Percentiles rank a stretch among this genome's conserved stretches.
Evolutionary conservation across 2,888 invertebrate species (phyloP).

Genomic region (Ormyrus pomaceus): DNA sequence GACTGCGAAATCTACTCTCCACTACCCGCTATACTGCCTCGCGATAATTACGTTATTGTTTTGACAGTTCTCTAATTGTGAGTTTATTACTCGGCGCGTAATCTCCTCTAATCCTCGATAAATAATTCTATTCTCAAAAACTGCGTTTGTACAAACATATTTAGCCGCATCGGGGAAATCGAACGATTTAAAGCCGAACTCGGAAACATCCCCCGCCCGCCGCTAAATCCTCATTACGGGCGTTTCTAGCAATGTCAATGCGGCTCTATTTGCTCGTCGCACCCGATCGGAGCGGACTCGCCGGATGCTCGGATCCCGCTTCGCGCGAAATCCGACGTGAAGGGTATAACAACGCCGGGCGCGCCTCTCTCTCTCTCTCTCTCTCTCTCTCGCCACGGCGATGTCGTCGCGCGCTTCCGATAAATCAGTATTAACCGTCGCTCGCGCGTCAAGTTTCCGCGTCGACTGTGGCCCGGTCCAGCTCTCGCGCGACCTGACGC

Average conservation of each 20-base stretch:
- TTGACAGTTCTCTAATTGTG: neutral
- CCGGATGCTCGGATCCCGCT: neutral
- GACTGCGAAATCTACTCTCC: neutral
- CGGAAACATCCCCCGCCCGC: too few species aligned
- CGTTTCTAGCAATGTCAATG: too few species aligned
- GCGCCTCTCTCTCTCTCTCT: neutral
- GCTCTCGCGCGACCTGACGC: conserved; percentile 66
- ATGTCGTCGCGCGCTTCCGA: conserved; percentile 46
- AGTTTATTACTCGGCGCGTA: too few species aligned
- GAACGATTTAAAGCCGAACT: too few species aligned
- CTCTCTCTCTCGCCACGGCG: neutral
- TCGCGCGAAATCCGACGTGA: conserved; percentile 43
- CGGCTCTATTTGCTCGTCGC: too few species aligned
- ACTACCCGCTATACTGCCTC: neutral
- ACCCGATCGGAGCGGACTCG: too few species aligned
- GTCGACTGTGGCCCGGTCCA: neutral
- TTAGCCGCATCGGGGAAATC: too few species aligned
- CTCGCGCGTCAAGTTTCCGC: conserved; percentile 50
- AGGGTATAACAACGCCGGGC: conserved; percentile 12
- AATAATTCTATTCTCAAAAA: too few species aligned
- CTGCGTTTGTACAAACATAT: too few species aligned
- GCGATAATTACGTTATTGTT: conserved; percentile 24
- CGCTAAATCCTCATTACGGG: too few species aligned
- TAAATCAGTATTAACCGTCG: conserved; percentile 57
- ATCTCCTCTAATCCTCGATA: too few species aligned